These are phyloP conservation scores for Heterochromis multidens DNA, from an alignment of 2,113 vertebrate genomes.

Conservation along the genomic window DNA sequence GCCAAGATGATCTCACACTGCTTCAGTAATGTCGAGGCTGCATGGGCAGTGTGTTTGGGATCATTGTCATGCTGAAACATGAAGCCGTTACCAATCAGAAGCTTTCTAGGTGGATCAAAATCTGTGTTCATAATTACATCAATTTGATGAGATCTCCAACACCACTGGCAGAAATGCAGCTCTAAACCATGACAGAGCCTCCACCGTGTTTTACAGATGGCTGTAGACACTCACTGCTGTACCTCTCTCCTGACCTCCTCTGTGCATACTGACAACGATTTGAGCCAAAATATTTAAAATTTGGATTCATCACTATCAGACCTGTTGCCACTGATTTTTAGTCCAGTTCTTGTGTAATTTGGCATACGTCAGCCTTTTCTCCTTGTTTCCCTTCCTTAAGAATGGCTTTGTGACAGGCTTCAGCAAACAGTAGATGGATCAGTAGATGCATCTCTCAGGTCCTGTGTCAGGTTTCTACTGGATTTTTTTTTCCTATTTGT, in stretches of 20 bases:
- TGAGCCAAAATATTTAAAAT: too few relatives aligned
- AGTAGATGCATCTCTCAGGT: not conserved
- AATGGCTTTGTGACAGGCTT: not conserved
- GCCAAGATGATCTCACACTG: not conserved
- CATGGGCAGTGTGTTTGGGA: not conserved
- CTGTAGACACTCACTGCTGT: not conserved
- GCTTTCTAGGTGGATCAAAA: not conserved
- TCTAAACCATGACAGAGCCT: fast-evolving
- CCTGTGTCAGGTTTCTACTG: not conserved
- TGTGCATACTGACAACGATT: too few relatives aligned
- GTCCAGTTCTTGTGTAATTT: not conserved
- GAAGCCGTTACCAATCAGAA: not conserved
- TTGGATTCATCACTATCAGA: too few relatives aligned
- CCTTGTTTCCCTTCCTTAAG: not conserved
- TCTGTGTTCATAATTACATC: not conserved
- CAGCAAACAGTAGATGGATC: not conserved
- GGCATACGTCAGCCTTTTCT: not conserved
- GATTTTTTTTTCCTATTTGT: too few relatives aligned
- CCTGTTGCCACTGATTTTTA: not conserved
- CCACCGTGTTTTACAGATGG: not conserved
- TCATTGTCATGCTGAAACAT: too few relatives aligned
- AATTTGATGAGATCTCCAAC: not conserved
- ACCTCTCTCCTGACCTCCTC: too few relatives aligned
- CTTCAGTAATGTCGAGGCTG: not conserved
- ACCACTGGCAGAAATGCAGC: too few relatives aligned